These are phyloP conservation scores for Bombycilla garrulus DNA, from an alignment of 2,113 vertebrate genomes.

Conservation along the genomic window DNA sequence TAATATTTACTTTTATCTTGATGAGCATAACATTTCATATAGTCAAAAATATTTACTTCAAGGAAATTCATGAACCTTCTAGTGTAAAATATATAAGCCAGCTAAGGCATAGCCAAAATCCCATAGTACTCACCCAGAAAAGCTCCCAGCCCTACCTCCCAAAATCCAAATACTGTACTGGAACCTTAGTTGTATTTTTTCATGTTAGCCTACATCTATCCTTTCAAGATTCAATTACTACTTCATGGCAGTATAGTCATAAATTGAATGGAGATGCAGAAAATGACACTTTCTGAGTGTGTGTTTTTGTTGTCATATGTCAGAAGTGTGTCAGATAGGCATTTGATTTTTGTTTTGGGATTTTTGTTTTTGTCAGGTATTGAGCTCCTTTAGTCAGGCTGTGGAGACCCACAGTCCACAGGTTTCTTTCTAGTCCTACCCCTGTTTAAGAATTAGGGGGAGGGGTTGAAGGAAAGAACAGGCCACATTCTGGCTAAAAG, in stretches of 20 bases:
- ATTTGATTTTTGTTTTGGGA: neutral
- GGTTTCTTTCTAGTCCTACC: neutral
- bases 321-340: neutral
- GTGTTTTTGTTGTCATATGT: neutral
- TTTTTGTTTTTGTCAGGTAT: neutral
- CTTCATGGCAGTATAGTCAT: neutral
- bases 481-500: neutral
- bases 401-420: neutral
- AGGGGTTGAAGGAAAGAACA: neutral
- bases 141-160: rapidly evolving
- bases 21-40: neutral
- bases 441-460: neutral
- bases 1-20: neutral
- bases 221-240: neutral
- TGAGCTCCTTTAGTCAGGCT: neutral
- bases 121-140: neutral
- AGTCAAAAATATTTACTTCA: neutral
- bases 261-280: neutral
- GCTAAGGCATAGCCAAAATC: neutral
- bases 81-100: neutral
- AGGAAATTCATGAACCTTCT: neutral
- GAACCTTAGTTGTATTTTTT: neutral
- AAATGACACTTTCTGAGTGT: neutral
- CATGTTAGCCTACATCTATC: neutral
- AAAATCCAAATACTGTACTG: neutral